A percentile compares a stretch with the other conserved stretches of the same genome.
Conservation (phyloP, 2,113 vertebrate species). For the Cavia porcellus region DNA sequence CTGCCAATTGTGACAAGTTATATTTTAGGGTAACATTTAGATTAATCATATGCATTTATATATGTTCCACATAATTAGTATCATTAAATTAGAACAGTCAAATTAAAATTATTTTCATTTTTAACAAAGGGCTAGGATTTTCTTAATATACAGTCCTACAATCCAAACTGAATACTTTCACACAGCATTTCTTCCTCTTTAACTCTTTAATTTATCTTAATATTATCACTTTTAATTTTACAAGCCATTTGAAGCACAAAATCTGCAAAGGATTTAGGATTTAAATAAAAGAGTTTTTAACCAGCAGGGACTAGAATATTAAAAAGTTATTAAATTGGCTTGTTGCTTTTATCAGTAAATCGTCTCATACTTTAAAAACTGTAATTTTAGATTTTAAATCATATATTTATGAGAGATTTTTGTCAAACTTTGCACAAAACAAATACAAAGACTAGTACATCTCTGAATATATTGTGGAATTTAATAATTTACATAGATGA, state of each 20-base stretch:
- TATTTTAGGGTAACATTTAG: neutral
- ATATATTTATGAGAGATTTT: neutral
- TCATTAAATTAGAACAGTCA: neutral
- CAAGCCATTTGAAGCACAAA: neutral
- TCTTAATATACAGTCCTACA: neutral
- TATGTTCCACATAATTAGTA: neutral
- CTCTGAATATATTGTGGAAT: neutral
- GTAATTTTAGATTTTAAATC: neutral
- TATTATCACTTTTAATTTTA: neutral
- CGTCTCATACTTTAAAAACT: neutral
- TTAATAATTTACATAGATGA: neutral
- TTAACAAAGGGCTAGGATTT: neutral
- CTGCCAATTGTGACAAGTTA: neutral
- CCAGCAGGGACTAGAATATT: neutral
- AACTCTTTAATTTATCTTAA: neutral
- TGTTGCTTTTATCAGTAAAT: neutral
- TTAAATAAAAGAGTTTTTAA: neutral
- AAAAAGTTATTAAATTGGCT: neutral
- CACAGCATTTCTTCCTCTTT: neutral
- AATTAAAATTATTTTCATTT: neutral
- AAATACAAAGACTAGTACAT: neutral
- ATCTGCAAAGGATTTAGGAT: neutral
- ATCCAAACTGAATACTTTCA: neutral
- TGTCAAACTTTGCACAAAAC: neutral
- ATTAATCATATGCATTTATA: neutral